Base-by-base conservation (phyloP, 2,797 vertebrate genomes). In the Kryptopterus vitreolus region DNA sequence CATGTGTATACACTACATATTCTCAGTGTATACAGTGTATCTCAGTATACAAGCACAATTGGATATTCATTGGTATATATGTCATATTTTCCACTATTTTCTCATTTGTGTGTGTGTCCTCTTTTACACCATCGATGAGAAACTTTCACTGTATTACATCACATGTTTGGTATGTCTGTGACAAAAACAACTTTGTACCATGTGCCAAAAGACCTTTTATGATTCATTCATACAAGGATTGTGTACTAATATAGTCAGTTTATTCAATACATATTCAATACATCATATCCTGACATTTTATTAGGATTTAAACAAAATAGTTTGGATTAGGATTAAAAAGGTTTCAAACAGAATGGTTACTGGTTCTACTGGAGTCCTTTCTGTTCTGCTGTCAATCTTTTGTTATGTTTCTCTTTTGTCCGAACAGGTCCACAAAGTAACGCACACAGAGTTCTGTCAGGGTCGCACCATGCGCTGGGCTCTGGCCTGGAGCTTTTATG, bases 391-490 rank as follows among this genome's bases (percentile, higher is more conserved):
- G 53, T 65, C 78, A 58, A 20, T 50, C 55, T 84, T 9, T 35
- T 52, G 24, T 46, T 38, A 66, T 48, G n/a, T 48, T 62, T 16
- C 10, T 69, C 61, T 31, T 57, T 76, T 73, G 46, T 57, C 35
- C 46, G 26, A 46, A 71, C 86, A 99, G 98, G 97, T 99, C 66
- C 92, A 95, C 59, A 98, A 97, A 92, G 96, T 99, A 82, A 98
- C 98, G 33, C 95, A 98, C 86, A 99, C 98, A 1, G 96, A 99
- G 90, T 99, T 99, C 90, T 99, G 94, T 87, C 98, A 99, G 90
- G 98, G 98, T 15, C 95, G 98, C 18, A 99, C 98, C 62, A 99
- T 99, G 97, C 94, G 96, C 59, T 99, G 98, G 98, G 98, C 97
- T 0, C 92, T 99, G 84, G 98, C 98, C 2, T 99, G 98, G 98